Base-by-base conservation (phyloP, 2,113 vertebrate species). In the Nothocercus julius region DNA sequence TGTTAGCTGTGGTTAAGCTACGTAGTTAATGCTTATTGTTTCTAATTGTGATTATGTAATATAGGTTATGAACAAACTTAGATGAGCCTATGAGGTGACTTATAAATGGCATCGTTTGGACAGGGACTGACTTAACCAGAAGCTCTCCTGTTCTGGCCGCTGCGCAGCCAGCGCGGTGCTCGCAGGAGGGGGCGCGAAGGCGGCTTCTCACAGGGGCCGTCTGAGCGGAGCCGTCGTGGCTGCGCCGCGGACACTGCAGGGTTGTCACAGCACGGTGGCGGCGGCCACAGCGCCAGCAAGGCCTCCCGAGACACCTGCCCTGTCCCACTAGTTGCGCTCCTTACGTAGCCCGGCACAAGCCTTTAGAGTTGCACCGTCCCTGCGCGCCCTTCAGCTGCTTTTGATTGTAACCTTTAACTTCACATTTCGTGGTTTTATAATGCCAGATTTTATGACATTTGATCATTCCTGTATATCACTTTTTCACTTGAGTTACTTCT, bases 401-500 rank as follows among this genome's bases (percentile, higher is more conserved):
- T 10, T 56, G 61, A 72, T n/a, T 85, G 47, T 77, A 91, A 32
- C 56, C 79, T 68, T n/a, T 64, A 68, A 63, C 61, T 91, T 87
- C 12, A 61, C 1, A 82, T 86, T 87, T 70, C 42, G 63, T 91
- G 54, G 17, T 81, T 88, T 72, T 42, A 20, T 80, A 63, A 38
- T 8, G 59, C 82, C 90, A 88, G 89, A 84, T 93, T 95, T 94
- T 88, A 83, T 84, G 83, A 92, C 69, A 72, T 91, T 90, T 90
- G 76, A 91, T 87, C 93, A 47, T 94, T 95, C 81, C 64, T 86
- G 61, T 90, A 85, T 93, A 56, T 85, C 78, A 83, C 82, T 83
- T 95, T 84, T 78, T 72, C 80, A 87, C 64, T 80, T 81, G 58
- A 93, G 75, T 96, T 93, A 79, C 92, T 79, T 80, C 89, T 95